These are phyloP conservation scores for Solen grandis DNA, from an alignment of 1,140 invertebrate species.

Conservation along the genomic window DNA sequence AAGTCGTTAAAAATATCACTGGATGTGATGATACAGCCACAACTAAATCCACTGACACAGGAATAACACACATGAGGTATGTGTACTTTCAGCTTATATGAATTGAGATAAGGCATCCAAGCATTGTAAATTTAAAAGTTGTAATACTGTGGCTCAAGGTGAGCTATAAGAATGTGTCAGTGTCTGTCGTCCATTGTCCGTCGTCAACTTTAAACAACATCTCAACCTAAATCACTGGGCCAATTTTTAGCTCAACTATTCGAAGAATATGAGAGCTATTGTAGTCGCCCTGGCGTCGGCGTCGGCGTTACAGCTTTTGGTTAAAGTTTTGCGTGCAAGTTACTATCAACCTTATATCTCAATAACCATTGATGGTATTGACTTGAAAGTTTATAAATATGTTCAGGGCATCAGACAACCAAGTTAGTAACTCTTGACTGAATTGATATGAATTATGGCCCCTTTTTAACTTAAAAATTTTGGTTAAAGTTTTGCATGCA, in stretches of 20 bases:
- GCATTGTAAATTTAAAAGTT: not conserved
- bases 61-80: slow-evolving; percentile 88
- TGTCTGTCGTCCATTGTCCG: too few relatives aligned
- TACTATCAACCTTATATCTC: too few relatives aligned
- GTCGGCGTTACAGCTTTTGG: too few relatives aligned
- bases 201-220: not conserved
- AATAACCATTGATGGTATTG: too few relatives aligned
- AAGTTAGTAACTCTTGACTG: not conserved
- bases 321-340: too few relatives aligned
- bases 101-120: not conserved
- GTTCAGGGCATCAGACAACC: not conserved
- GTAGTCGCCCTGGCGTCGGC: too few relatives aligned
- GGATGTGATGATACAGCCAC: slow-evolving; percentile 87
- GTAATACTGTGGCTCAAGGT: not conserved
- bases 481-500: too few relatives aligned
- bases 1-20: slow-evolving; percentile 86
- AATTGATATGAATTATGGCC: too few relatives aligned
- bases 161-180: not conserved
- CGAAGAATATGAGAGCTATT: too few relatives aligned
- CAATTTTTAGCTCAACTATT: too few relatives aligned
- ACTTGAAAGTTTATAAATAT: too few relatives aligned
- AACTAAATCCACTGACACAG: slow-evolving; percentile 84
- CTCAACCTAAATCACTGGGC: not conserved
- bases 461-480: too few relatives aligned
- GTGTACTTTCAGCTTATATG: not conserved